phyloP scores from a whole-genome alignment of 1,140 invertebrate genomes.

The Drosophila ogumai region DNA sequence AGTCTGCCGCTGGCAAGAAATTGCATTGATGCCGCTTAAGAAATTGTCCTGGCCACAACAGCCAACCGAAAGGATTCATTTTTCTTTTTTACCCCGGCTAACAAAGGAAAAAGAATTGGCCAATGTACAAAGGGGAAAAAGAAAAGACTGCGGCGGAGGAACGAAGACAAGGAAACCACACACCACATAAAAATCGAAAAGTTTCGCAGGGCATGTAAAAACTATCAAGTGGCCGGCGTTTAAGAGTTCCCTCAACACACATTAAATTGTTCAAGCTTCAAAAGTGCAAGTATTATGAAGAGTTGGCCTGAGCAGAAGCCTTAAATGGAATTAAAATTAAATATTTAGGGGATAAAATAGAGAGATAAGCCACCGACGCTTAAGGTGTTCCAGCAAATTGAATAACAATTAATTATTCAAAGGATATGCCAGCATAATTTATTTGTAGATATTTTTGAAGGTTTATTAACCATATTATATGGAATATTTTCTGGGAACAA shows the following conservation, averaged over 20 bases:
- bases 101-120: slow-evolving; percentile 53
- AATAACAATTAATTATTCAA: slow-evolving; percentile 16
- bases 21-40: slow-evolving; percentile 53
- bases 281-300: slow-evolving; percentile 1
- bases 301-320: background rate
- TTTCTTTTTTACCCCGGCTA: slow-evolving; percentile 22
- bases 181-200: slow-evolving; percentile 26
- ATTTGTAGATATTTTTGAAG: background rate
- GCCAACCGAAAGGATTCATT: slow-evolving; percentile 22
- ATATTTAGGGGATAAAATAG: slow-evolving; percentile 3
- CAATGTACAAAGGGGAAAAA: slow-evolving; percentile 34
- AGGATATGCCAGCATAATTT: background rate
- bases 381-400: background rate
- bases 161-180: slow-evolving; percentile 11
- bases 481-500: slow-evolving; percentile 17
- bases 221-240: slow-evolving; percentile 28
- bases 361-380: slow-evolving; percentile 3
- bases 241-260: slow-evolving; percentile 11
- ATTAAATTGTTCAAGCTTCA: slow-evolving; percentile 20
- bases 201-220: slow-evolving; percentile 34
- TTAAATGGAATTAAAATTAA: slow-evolving; percentile 20
- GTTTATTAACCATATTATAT: background rate
- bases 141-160: background rate
- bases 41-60: slow-evolving; percentile 58
- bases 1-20: slow-evolving; percentile 29